Conservation (phyloP, 2,797 vertebrate species). For the Silurus aristotelis region DNA sequence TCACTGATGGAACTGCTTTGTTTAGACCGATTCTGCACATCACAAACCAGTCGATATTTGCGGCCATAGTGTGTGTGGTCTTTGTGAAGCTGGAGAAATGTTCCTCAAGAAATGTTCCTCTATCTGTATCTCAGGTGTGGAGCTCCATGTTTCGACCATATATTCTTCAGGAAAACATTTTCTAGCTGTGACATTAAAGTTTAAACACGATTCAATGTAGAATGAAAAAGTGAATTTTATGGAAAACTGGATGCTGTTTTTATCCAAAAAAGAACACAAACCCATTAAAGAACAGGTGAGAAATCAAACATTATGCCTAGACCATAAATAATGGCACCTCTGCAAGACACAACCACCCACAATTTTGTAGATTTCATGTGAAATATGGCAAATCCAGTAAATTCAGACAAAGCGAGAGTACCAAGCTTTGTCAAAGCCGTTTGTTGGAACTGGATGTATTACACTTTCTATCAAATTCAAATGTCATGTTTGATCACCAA, state of each 20-base stretch:
- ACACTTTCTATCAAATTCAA: background rate
- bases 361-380: background rate
- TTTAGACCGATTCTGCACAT: background rate
- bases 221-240: too few relatives aligned
- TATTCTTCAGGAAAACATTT: background rate
- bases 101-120: background rate
- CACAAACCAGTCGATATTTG: constrained; percentile 20
- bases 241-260: background rate
- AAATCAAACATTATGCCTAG: background rate
- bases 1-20: background rate
- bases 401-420: background rate
- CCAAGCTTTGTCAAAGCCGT: background rate
- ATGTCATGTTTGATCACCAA: background rate
- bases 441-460: background rate
- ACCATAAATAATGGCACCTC: background rate
- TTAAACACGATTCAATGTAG: background rate
- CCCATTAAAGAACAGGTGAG: background rate
- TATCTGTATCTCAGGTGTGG: too few relatives aligned
- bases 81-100: background rate
- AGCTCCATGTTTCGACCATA: background rate
- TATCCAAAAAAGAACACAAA: background rate
- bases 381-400: background rate
- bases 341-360: background rate
- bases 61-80: background rate
- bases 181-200: background rate